Percentiles rank a stretch among this genome's conserved stretches.
Conservation (phyloP, 1,140 invertebrate species). For the Wasmannia auropunctata region DNA sequence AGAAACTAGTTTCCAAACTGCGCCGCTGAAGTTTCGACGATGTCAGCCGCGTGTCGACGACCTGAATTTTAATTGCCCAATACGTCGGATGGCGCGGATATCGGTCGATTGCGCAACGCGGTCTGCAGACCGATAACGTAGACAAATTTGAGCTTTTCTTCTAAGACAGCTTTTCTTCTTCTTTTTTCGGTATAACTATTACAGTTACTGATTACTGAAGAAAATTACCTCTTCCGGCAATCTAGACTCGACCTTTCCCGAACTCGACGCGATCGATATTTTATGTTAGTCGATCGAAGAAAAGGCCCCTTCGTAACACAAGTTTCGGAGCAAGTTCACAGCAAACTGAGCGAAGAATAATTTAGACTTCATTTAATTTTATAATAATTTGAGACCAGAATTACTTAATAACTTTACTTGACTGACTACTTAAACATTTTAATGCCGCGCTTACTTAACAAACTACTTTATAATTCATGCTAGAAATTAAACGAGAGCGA, state of each 20-base stretch:
- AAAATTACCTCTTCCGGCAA: background rate
- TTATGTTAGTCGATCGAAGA: background rate
- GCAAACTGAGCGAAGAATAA: background rate
- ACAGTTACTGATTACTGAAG: too few species aligned
- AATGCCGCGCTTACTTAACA: background rate
- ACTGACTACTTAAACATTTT: slow-evolving; percentile 24
- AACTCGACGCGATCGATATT: background rate
- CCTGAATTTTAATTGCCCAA: slow-evolving; percentile 64
- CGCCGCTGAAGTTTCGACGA: slow-evolving; percentile 28
- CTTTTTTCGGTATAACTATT: background rate
- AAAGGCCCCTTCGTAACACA: background rate
- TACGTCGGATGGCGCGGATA: slow-evolving; percentile 1
- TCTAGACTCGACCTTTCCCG: background rate
- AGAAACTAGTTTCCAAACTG: slow-evolving; percentile 69
- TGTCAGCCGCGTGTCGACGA: slow-evolving; percentile 16
- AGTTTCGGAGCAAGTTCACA: background rate
- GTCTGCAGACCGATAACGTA: background rate
- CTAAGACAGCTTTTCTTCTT: too few species aligned
- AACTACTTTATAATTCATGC: background rate
- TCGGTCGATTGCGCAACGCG: background rate
- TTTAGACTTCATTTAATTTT: background rate
- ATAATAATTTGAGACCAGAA: background rate
- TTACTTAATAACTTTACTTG: slow-evolving; percentile 8
- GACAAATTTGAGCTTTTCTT: slow-evolving; percentile 15
- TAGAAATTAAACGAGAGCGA: slow-evolving; percentile 2